Percentiles rank a stretch among this genome's conserved stretches.
Evolutionary conservation across 2,888 invertebrate genomes (phyloP).

Genomic region (Cerceris rybyensis): DNA sequence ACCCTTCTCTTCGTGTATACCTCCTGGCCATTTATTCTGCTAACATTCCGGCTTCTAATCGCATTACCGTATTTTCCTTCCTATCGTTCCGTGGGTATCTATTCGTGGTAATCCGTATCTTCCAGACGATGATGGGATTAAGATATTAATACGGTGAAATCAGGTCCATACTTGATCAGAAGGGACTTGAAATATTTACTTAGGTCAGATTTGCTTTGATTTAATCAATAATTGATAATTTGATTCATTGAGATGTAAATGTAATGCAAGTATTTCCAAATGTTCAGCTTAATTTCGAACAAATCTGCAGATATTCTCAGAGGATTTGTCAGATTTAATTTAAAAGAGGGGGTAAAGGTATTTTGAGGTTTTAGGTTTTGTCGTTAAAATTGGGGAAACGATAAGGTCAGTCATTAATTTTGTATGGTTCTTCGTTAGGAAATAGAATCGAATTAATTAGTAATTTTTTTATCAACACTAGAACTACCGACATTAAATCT

Average conservation of each 20-base stretch:
- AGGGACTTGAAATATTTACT: conserved; percentile 5
- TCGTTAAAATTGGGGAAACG: too few relatives aligned
- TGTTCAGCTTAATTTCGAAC: too few relatives aligned
- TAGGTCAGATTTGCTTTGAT: background rate
- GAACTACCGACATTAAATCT: too few relatives aligned
- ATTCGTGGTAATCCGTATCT: conserved; percentile 46
- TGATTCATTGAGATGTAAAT: background rate
- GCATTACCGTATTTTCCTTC: conserved; percentile 61
- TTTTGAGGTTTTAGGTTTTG: too few relatives aligned
- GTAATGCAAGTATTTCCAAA: too few relatives aligned
- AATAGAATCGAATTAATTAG: too few relatives aligned
- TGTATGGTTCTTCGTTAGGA: background rate
- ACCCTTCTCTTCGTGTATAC: conserved; percentile 43
- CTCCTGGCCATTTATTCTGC: conserved; percentile 49
- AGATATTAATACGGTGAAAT: conserved; percentile 36
- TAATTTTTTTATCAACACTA: too few relatives aligned
- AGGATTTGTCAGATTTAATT: too few relatives aligned
- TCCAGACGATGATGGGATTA: conserved; percentile 50
- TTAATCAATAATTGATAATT: background rate
- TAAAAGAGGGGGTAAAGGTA: too few relatives aligned
- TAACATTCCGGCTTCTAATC: conserved; percentile 60
- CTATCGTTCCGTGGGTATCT: conserved; percentile 55
- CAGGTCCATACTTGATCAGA: conserved; percentile 8
- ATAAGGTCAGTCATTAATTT: background rate
- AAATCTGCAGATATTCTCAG: too few relatives aligned